These are phyloP conservation scores for Manis javanica DNA, from an alignment of 2,797 vertebrate genomes.

Conservation along the genomic window DNA sequence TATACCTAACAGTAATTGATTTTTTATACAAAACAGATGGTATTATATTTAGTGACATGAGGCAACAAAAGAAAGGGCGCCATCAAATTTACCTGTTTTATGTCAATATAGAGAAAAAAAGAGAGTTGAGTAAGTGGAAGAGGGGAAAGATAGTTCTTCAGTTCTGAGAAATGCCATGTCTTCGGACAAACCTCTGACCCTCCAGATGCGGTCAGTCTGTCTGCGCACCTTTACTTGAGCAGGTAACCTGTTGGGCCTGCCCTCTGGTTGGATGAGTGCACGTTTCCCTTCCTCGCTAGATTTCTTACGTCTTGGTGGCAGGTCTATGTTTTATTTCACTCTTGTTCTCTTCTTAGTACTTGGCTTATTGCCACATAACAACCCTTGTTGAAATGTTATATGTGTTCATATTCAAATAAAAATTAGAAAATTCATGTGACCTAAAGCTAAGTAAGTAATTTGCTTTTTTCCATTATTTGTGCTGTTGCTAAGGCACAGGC, in stretches of 20 bases:
- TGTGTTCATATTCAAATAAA: background rate
- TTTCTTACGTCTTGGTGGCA: background rate
- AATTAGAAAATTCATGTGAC: constrained; percentile 11
- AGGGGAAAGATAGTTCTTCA: background rate
- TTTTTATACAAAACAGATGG: background rate
- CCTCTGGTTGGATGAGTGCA: background rate
- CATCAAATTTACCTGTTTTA: background rate
- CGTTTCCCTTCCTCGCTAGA: background rate
- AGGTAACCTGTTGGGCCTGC: too few relatives aligned
- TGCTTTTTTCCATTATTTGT: background rate
- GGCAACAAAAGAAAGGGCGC: background rate
- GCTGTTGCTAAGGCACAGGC: background rate
- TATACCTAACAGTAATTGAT: background rate
- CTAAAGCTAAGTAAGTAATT: background rate
- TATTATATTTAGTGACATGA: background rate
- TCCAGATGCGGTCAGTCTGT: background rate
- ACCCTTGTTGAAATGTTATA: background rate
- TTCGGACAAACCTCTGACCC: background rate
- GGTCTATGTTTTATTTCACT: background rate
- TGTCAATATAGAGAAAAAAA: background rate
- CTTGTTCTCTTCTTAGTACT: background rate
- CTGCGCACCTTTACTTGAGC: background rate
- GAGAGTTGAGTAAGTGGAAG: background rate
- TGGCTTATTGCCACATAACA: background rate
- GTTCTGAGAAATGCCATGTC: background rate